Evolutionary conservation across 1,140 invertebrate species (phyloP), one percentile per base, ranked within the genome.

Genomic region (Drosophila setifemur): DNA sequence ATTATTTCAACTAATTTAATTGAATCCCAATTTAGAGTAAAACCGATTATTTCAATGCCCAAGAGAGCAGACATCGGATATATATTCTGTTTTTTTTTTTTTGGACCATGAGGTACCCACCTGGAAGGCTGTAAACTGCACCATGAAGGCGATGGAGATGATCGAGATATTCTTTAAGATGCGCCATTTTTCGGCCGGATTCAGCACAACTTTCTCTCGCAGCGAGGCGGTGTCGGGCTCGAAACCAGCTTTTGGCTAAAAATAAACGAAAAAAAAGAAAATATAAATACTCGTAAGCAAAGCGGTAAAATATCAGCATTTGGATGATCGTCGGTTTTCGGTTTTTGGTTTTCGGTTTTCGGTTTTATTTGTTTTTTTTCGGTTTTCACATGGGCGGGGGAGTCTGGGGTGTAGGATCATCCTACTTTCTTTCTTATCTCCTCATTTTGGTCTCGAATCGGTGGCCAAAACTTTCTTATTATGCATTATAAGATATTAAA

Each of bases 71-170:
- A n/a, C n/a, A n/a, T n/a, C n/a, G n/a, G n/a, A 31, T 31, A 8
- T 31, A 11, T 31, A 31, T 31, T 31, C 12, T 31, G 6, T 11
- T 31, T 35, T 4, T 12, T 31, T 5, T 35, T 19, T 21, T 4
- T 16, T 19, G 7, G 25, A 11, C 14, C 4, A 11, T 18, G 29
- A 1, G 14, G 49, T 21, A 50, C 74, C 79, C 53, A 90, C 90
- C 88, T 95, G 94, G 90, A 97, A 98, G 25, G 97, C 96, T 11
- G 96, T 98, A 91, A 98, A 98, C 77, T 98, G 96, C 50, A 98
- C 95, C 93, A 98, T 96, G 89, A 98, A 98, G 2, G 96, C 95
- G 44, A 95, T 91, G 61, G 96, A 97, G 4, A 98, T 95, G 33
- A 96, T 94, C 18, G 94, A 92, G 26, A 98, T 94, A 91, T 97